Conservation (phyloP, 30 jellyfish, hydroid and myxozoan species). For the Aurelia sp. region DNA sequence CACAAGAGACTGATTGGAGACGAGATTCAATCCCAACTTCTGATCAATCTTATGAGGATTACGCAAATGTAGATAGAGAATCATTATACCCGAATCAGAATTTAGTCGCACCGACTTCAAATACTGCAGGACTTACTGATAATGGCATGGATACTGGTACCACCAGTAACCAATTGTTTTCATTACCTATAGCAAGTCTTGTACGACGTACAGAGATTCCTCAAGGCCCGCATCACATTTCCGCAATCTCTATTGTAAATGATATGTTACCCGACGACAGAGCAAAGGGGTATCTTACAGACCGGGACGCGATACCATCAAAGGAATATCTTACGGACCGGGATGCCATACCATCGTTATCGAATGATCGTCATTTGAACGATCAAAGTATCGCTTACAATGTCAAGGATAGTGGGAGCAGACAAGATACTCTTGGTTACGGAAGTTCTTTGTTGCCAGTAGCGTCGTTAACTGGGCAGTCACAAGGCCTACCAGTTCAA, state of each 20-base stretch:
- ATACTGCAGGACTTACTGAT: conserved; percentile 10
- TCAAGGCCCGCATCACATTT: conserved; percentile 48
- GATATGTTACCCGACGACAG: conserved; percentile 55
- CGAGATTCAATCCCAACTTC: conserved; percentile 53
- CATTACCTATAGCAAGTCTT: conserved; percentile 64
- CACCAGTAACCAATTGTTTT: conserved; percentile 23
- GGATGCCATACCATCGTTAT: conserved; percentile 14
- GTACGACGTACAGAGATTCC: conserved; percentile 65
- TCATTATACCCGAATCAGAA: conserved; percentile 35
- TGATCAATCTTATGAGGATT: conserved; percentile 21
- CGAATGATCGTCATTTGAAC: conserved; percentile 6
- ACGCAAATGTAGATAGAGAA: conserved; percentile 28
- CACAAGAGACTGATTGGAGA: conserved; percentile 77
- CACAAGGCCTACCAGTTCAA: too few relatives aligned
- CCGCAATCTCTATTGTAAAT: conserved; percentile 52
- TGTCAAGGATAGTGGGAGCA: too few relatives aligned
- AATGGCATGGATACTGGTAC: conserved; percentile 12
- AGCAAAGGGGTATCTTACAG: conserved; percentile 16
- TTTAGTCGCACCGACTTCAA: conserved; percentile 16
- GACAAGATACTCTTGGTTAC: too few relatives aligned
- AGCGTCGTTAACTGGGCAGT: too few relatives aligned
- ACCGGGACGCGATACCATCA: conserved; percentile 41
- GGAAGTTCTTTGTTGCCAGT: too few relatives aligned
- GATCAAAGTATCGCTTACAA: too few relatives aligned
- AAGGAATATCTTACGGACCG: conserved; percentile 42